phyloP scores from a whole-genome alignment of 2,888 invertebrate species.

The Megalurothrips usitatus region DNA sequence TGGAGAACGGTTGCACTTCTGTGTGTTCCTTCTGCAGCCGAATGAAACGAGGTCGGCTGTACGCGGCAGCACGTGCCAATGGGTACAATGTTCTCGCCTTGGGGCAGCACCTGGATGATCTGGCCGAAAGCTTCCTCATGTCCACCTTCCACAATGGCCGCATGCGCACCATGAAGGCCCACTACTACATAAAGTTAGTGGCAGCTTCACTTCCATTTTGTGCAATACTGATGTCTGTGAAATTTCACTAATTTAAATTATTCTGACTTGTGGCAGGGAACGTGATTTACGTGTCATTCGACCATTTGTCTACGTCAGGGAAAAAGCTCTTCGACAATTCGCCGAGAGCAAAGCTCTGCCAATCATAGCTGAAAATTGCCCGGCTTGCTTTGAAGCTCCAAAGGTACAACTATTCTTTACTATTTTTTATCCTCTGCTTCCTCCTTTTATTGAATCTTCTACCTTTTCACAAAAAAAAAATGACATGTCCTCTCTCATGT shows the following conservation, averaged over 20 bases:
- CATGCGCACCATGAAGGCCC: constrained; percentile 71
- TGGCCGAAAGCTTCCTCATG: constrained; percentile 76
- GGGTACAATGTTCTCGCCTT: constrained; percentile 84
- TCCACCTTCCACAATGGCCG: constrained; percentile 77
- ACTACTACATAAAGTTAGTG: constrained; percentile 66
- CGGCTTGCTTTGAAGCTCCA: constrained; percentile 51
- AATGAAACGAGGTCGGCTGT: constrained; percentile 67
- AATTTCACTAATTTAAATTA: constrained; percentile 23
- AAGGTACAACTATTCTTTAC: constrained; percentile 45
- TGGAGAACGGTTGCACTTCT: constrained; percentile 45
- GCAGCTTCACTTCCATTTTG: neutral
- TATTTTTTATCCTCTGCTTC: neutral
- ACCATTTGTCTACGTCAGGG: constrained; percentile 82
- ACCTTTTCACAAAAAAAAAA: neutral
- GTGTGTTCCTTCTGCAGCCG: constrained; percentile 70
- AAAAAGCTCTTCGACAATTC: constrained; percentile 67
- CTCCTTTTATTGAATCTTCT: neutral
- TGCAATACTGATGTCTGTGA: neutral
- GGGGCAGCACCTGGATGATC: constrained; percentile 80
- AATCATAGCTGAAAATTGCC: constrained; percentile 60
- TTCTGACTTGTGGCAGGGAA: constrained; percentile 53
- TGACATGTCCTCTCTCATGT: constrained; percentile 10
- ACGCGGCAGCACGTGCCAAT: constrained; percentile 67
- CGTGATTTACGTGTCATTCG: constrained; percentile 76
- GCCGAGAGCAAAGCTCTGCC: constrained; percentile 69